Percentiles rank a stretch among this genome's conserved stretches.
Evolutionary conservation across 2,888 invertebrate species (phyloP).

Genomic region (Falcaria lacertinaria): DNA sequence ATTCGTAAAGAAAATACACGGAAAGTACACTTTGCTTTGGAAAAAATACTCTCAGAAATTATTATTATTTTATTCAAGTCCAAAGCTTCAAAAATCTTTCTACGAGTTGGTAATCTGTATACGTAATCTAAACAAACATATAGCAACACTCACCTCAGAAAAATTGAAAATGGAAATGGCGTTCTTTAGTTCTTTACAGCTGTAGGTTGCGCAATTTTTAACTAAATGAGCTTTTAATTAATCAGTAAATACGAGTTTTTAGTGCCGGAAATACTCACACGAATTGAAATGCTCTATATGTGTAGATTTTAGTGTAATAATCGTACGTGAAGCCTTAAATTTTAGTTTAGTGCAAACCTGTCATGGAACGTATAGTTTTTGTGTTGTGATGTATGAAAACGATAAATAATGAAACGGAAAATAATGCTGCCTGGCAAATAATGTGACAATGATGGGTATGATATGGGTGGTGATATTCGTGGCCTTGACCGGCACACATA

Average conservation of each 20-base stretch:
- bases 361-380: conserved; percentile 76
- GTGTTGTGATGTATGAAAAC: conserved; percentile 72
- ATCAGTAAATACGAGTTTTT: conserved; percentile 48
- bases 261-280: conserved; percentile 45
- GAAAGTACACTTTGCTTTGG: too few species aligned
- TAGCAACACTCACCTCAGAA: conserved; percentile 51
- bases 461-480: conserved; percentile 73
- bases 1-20: too few species aligned
- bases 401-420: conserved; percentile 74
- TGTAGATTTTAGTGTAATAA: conserved; percentile 42
- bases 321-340: conserved; percentile 41
- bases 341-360: conserved; percentile 54
- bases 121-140: neutral
- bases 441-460: conserved; percentile 70
- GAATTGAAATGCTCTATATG: conserved; percentile 47
- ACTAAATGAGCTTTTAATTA: conserved; percentile 70
- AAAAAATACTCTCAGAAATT: too few species aligned
- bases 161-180: conserved; percentile 63
- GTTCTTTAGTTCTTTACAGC: conserved; percentile 62
- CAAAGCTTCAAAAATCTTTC: too few species aligned
- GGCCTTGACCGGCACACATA: conserved; percentile 65
- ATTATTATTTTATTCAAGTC: too few species aligned
- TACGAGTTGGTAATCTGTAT: too few species aligned
- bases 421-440: conserved; percentile 70
- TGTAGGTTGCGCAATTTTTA: conserved; percentile 78